These are phyloP conservation scores for Carterocephalus palaemon DNA, from an alignment of 2,888 invertebrate genomes.

Conservation along the genomic window DNA sequence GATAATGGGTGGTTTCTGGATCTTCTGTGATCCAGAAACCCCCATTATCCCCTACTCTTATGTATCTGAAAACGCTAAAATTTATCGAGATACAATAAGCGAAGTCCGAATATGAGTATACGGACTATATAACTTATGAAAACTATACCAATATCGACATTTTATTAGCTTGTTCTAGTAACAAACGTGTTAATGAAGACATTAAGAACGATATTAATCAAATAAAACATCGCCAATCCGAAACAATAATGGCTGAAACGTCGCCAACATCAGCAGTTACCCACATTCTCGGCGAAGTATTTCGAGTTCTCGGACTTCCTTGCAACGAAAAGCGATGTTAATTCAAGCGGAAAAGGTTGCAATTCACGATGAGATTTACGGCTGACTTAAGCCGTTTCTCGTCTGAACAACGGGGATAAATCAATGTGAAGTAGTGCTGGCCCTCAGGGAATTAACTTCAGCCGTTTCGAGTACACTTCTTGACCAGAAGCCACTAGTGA, in stretches of 20 bases:
- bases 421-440: slow-evolving; percentile 22
- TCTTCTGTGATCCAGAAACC: no score
- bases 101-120: no score
- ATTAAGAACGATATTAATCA: no score
- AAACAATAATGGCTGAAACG: slow-evolving; percentile 12
- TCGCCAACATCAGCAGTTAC: slow-evolving; percentile 16
- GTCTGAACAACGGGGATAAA: slow-evolving; percentile 22
- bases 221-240: not conserved
- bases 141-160: no score
- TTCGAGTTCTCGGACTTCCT: slow-evolving; percentile 1
- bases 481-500: slow-evolving; percentile 22
- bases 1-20: no score
- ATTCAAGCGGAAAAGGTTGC: slow-evolving; percentile 17
- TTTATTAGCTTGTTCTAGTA: no score
- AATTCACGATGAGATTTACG: slow-evolving; percentile 14
- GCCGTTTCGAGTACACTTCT: slow-evolving; percentile 23
- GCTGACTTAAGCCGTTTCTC: slow-evolving; percentile 16
- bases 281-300: not conserved
- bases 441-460: slow-evolving; percentile 23
- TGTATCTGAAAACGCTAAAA: no score
- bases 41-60: no score
- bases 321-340: slow-evolving; percentile 18
- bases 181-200: no score
- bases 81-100: no score
- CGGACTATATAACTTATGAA: no score